Evolutionary conservation across 2,113 vertebrate genomes (phyloP).

Genomic region (Petrocephalus microphthalmus): DNA sequence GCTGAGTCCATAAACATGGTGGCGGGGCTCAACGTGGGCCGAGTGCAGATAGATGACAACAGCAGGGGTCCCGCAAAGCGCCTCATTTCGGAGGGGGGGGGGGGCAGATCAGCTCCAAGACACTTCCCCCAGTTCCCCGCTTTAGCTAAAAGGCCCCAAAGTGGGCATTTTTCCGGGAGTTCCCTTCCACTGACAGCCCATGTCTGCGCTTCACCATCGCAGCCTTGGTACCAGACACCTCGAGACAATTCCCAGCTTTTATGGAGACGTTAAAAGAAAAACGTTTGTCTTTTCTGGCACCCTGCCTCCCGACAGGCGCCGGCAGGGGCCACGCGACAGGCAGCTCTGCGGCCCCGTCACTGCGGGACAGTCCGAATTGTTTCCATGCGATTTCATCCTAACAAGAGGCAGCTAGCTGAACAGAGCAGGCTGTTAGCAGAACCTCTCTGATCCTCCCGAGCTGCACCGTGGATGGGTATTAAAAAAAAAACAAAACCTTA

Average conservation of each 20-base stretch:
- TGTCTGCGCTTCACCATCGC: neutral
- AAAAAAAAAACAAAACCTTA: neutral
- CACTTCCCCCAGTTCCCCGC: neutral
- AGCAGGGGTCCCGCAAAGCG: neutral
- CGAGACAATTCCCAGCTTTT: slow-evolving; percentile 31
- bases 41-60: neutral
- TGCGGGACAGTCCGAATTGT: neutral
- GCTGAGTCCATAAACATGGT: neutral
- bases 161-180: neutral
- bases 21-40: neutral
- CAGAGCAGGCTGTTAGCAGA: neutral
- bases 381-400: neutral
- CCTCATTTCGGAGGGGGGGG: neutral
- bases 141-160: neutral
- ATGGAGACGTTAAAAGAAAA: slow-evolving; percentile 21
- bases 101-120: neutral
- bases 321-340: neutral
- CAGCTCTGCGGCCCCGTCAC: neutral
- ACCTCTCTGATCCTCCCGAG: neutral
- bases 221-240: neutral
- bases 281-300: slow-evolving; percentile 24
- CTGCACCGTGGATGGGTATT: neutral
- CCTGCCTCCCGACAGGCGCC: neutral
- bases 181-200: slow-evolving; percentile 30
- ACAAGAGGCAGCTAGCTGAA: neutral